phyloP scores from a whole-genome alignment of 1,140 invertebrate genomes.

The Drosophila cardini region DNA sequence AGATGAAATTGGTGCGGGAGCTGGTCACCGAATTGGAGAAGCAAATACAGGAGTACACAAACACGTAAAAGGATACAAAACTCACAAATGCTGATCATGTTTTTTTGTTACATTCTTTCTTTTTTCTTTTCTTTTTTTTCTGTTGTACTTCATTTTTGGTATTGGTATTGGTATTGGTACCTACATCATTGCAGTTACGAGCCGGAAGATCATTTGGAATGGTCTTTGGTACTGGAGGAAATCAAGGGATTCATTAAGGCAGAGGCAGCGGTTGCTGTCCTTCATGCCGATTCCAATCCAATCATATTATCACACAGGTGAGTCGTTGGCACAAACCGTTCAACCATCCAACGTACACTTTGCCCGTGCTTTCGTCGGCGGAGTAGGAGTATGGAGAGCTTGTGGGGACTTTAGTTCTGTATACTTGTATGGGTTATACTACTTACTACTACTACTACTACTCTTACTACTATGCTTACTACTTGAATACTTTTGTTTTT shows the following conservation, averaged over 20 bases:
- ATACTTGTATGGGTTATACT: conserved; percentile 7
- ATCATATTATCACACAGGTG: conserved; percentile 93
- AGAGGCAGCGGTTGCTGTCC: conserved; percentile 94
- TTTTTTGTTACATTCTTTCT: conserved; percentile 20
- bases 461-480: no score
- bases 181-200: conserved; percentile 88
- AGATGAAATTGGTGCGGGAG: conserved; percentile 97
- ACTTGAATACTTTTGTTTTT: conserved; percentile 24
- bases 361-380: conserved; percentile 85
- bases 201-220: conserved; percentile 98
- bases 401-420: conserved; percentile 60
- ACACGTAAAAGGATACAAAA: conserved; percentile 86
- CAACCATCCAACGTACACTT: conserved; percentile 51
- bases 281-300: conserved; percentile 94
- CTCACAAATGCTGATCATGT: conserved; percentile 21
- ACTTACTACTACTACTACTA: no score
- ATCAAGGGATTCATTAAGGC: conserved; percentile 97
- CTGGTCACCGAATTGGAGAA: conserved; percentile 95
- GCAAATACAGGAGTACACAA: conserved; percentile 97
- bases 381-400: conserved; percentile 82
- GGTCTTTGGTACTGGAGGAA: conserved; percentile 97
- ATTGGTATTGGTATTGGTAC: conserved; percentile 27
- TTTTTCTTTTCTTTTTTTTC: no score
- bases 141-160: no score
- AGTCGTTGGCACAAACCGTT: conserved; percentile 66